These are phyloP conservation scores for Plodia interpunctella DNA, from an alignment of 1,140 invertebrate species.

Conservation along the genomic window DNA sequence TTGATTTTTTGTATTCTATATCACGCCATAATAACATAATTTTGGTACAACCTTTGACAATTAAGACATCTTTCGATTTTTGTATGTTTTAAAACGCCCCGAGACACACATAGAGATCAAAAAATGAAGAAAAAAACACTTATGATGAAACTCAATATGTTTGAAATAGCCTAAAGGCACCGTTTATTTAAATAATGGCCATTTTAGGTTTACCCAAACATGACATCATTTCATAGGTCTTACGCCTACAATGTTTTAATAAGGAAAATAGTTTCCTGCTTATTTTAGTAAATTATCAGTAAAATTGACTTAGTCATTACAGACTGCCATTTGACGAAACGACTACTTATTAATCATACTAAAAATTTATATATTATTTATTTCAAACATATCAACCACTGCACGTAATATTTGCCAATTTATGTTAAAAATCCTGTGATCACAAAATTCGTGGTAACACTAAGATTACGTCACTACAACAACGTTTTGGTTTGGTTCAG, in stretches of 20 bases:
- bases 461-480: slow-evolving; percentile 36
- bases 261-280: neutral
- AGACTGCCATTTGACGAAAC: neutral
- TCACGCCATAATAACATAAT: too few species aligned
- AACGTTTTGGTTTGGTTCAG: slow-evolving; percentile 37
- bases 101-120: too few species aligned
- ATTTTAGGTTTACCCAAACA: too few species aligned
- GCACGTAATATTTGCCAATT: too few species aligned
- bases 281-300: neutral
- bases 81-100: neutral
- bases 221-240: neutral
- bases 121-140: too few species aligned
- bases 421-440: too few species aligned
- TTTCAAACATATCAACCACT: too few species aligned
- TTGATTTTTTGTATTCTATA: too few species aligned
- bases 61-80: too few species aligned
- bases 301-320: neutral
- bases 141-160: neutral
- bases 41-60: too few species aligned
- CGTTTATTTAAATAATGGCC: neutral
- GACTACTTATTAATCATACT: too few species aligned
- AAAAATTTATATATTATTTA: too few species aligned
- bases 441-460: slow-evolving; percentile 21
- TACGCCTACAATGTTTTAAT: neutral
- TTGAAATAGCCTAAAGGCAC: neutral